Percentiles rank a stretch among this genome's conserved stretches.
These are phyloP conservation scores for Apantesis nais DNA, from an alignment of 2,888 invertebrate genomes.

Conservation along the genomic window DNA sequence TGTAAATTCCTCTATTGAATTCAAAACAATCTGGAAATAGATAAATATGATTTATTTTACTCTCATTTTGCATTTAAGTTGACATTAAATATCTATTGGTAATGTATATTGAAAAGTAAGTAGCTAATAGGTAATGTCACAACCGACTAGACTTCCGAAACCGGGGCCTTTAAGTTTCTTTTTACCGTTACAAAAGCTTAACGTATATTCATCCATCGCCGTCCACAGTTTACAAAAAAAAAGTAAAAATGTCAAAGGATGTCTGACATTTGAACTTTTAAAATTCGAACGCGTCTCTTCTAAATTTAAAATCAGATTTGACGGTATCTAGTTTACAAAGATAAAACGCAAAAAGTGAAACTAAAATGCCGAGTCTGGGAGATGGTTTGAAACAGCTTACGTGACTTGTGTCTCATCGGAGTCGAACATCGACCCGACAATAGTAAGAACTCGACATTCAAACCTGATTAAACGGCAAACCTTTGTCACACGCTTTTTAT, in stretches of 20 bases:
- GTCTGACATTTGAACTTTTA: constrained; percentile 4
- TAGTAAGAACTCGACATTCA: constrained; percentile 36
- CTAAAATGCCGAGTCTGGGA: constrained; percentile 24
- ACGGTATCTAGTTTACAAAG: background rate
- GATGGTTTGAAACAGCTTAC: constrained; percentile 30
- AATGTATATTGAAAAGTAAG: background rate
- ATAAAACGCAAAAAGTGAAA: constrained; percentile 18
- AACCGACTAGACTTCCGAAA: background rate
- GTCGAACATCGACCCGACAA: constrained; percentile 40
- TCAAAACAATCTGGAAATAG: background rate
- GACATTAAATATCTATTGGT: background rate
- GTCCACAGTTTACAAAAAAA: background rate
- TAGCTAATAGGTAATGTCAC: background rate
- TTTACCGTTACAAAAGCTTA: background rate
- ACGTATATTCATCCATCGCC: background rate
- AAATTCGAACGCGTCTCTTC: constrained; percentile 1
- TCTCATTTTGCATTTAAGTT: background rate
- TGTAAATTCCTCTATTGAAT: background rate
- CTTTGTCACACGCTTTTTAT: constrained; percentile 16
- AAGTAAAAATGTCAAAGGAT: background rate
- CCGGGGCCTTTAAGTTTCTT: constrained; percentile 4
- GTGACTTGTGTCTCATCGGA: constrained; percentile 33
- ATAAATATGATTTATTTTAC: too few species aligned
- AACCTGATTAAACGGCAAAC: constrained; percentile 22
- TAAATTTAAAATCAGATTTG: constrained; percentile 4